Conservation (phyloP, 2,113 vertebrate species). For the Pandion haliaetus region DNA sequence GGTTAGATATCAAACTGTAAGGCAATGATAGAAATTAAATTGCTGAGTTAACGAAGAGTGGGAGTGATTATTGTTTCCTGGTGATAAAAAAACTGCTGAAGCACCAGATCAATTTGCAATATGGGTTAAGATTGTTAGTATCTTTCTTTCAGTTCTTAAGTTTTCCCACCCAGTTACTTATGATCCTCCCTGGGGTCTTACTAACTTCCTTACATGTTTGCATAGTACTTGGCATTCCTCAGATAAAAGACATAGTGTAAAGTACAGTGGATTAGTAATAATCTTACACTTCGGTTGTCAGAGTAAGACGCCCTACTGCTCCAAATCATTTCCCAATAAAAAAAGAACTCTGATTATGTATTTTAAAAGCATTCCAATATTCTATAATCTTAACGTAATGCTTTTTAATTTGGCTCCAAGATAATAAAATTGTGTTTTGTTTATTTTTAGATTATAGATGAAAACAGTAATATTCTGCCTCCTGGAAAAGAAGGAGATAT, state of each 20-base stretch:
- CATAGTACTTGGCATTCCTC: neutral
- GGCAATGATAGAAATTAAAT: neutral
- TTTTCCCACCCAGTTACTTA: neutral
- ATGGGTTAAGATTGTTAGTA: neutral
- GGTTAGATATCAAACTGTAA: neutral
- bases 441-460: slow-evolving; percentile 79
- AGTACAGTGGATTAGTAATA: neutral
- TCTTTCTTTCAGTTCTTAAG: neutral
- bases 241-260: neutral
- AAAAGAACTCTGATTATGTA: neutral
- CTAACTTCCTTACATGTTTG: neutral
- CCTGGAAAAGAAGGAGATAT: slow-evolving; percentile 80
- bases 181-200: neutral
- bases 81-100: neutral
- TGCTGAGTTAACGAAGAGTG: neutral
- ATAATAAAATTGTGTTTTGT: neutral
- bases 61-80: neutral
- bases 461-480: slow-evolving; percentile 69
- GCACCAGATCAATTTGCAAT: neutral
- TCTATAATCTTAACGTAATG: neutral
- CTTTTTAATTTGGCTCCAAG: neutral
- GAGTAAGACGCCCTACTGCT: neutral
- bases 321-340: neutral
- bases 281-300: neutral
- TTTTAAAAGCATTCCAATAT: neutral